phyloP scores from a whole-genome alignment of 2,797 vertebrate genomes.

The Gymnothorax reevesii region DNA sequence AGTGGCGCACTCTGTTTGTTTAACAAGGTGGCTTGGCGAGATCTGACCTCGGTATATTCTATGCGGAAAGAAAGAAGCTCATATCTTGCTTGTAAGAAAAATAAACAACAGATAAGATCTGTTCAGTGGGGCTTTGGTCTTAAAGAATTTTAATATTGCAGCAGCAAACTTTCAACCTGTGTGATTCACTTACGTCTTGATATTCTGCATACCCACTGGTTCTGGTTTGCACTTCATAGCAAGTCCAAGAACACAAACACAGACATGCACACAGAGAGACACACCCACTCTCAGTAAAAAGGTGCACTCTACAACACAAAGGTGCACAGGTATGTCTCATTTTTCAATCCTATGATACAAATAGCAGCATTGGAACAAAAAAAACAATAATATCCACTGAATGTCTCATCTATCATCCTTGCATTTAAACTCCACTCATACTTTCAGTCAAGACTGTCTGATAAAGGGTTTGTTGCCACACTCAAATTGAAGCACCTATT shows the following conservation, averaged over 20 bases:
- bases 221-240: too few relatives aligned
- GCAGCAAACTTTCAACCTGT: neutral
- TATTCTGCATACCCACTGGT: neutral
- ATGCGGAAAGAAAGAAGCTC: neutral
- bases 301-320: too few relatives aligned
- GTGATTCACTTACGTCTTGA: neutral
- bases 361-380: too few relatives aligned
- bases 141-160: neutral
- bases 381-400: too few relatives aligned
- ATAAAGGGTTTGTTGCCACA: neutral
- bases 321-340: too few relatives aligned
- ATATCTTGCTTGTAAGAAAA: neutral
- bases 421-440: neutral
- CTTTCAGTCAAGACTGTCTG: neutral
- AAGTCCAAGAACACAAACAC: too few relatives aligned
- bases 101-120: neutral
- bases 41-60: neutral
- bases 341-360: neutral
- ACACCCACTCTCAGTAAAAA: too few relatives aligned
- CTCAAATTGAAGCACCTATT: too few relatives aligned
- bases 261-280: too few relatives aligned
- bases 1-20: neutral
- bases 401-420: too few relatives aligned
- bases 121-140: neutral
- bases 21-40: neutral